Evolutionary conservation across 2,888 invertebrate genomes (phyloP).

Genomic region (Noctuana brunneofusca): DNA sequence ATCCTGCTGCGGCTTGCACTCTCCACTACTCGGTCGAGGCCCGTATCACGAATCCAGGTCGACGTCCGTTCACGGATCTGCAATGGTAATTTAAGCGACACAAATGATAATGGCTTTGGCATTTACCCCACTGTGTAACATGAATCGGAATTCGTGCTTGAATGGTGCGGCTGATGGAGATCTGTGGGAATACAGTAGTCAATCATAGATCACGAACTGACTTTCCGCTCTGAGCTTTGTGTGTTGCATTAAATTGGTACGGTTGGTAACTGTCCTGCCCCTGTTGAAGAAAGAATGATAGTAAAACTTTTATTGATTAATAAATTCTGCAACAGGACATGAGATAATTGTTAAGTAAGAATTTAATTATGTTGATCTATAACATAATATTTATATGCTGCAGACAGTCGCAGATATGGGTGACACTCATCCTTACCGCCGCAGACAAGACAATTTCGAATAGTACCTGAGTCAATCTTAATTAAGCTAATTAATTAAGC

Average conservation of each 20-base stretch:
- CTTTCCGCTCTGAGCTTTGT: conserved; percentile 24
- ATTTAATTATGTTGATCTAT: too few relatives aligned
- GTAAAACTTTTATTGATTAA: too few relatives aligned
- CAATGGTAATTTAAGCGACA: conserved; percentile 56
- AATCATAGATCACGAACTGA: conserved; percentile 62
- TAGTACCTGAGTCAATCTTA: neutral
- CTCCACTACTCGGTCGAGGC: conserved; percentile 33
- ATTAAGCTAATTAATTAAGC: neutral
- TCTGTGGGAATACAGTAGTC: conserved; percentile 47
- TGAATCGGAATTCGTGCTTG: conserved; percentile 59
- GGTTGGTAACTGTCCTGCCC: neutral
- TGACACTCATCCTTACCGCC: too few relatives aligned
- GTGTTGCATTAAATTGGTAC: conserved; percentile 9
- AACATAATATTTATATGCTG: too few relatives aligned
- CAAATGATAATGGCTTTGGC: conserved; percentile 60
- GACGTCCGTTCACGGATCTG: conserved; percentile 63
- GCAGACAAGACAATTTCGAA: too few relatives aligned
- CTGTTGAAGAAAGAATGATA: too few relatives aligned
- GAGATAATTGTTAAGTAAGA: too few relatives aligned
- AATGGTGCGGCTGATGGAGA: conserved; percentile 43
- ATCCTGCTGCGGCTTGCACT: conserved; percentile 19
- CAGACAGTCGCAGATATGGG: too few relatives aligned
- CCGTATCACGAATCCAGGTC: conserved; percentile 53
- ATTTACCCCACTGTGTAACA: conserved; percentile 46
- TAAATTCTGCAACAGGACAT: too few relatives aligned